Base-by-base conservation (phyloP, 2,888 invertebrate species). In the Poecilobothrus nobilitatus region DNA sequence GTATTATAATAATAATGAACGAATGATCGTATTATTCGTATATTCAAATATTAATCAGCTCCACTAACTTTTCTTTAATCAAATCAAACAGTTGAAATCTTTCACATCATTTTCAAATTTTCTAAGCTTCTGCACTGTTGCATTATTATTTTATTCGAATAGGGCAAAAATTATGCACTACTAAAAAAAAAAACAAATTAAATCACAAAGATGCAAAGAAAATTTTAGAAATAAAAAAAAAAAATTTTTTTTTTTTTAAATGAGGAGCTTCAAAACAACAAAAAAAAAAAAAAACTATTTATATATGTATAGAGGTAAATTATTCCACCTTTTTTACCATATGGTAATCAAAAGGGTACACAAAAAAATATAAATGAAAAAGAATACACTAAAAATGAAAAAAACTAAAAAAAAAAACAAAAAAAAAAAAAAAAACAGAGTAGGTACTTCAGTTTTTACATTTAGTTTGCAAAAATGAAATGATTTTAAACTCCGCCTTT, bases 251-350 rank as follows among this genome's bases (percentile, higher is more conserved):
- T n/a, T 5, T 41, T 6, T 41, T 12, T 2, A 41, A 41, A 41
- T 5, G 41, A 41, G 41, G 15, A 41, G 41, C 41, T 41, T n/a
- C 1, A 53, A 53, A 53, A 53, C 6, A 18, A 53, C n/a, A n/a
- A 18, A 53, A 53, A 53, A 53, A 53, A 53, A 53, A 53, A 53
- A 18, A 53, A 3, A 53, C 18, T 53, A 53, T 53, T 53, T 53
- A 53, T 53, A 53, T 53, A 53, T 18, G 53, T 53, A 53, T 53
- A n/a, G 15, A 53, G 18, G 53, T 53, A 53, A 53, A 53, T 53
- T 53, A 53, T 53, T 53, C 53, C 53, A 53, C 53, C 53, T 53
- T 53, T 53, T 53, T 53, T 18, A 53, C 53, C 53, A 53, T 53
- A 53, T 53, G 53, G 53, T 53, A 53, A 53, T 53, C 53, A 53